Evolutionary conservation across 2,888 invertebrate species (phyloP).

Genomic region (Crepidodera aurea): DNA sequence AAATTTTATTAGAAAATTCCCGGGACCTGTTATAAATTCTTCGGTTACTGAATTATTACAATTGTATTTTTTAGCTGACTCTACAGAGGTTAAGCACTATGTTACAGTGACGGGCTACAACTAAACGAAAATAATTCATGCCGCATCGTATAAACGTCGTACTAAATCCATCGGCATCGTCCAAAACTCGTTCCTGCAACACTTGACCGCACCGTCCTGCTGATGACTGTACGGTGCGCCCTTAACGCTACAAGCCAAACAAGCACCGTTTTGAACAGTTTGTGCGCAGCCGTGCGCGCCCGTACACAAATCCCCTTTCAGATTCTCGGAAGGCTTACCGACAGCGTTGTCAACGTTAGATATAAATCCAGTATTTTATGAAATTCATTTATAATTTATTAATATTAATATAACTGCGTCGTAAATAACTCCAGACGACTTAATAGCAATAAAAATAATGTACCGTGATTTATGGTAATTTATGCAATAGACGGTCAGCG

Average conservation of each 20-base stretch:
- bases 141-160: not conserved
- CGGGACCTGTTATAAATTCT: too few species aligned
- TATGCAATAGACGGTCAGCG: too few species aligned
- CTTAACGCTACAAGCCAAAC: not conserved
- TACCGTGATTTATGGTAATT: too few species aligned
- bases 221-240: not conserved
- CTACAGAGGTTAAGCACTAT: too few species aligned
- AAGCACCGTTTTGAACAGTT: not conserved
- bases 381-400: too few species aligned
- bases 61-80: too few species aligned
- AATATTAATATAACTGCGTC: too few species aligned
- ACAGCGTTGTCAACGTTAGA: not conserved
- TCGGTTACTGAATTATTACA: too few species aligned
- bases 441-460: too few species aligned
- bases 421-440: too few species aligned
- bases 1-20: too few species aligned
- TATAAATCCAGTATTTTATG: not conserved
- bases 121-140: not conserved
- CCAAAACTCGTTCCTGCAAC: conserved; percentile 1
- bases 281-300: conserved; percentile 1
- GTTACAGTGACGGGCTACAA: not conserved
- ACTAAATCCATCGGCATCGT: not conserved
- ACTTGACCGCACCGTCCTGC: conserved; percentile 1
- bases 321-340: not conserved
- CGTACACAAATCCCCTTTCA: not conserved